phyloP scores from a whole-genome alignment of 2,888 invertebrate genomes.

The Erynnis tages region DNA sequence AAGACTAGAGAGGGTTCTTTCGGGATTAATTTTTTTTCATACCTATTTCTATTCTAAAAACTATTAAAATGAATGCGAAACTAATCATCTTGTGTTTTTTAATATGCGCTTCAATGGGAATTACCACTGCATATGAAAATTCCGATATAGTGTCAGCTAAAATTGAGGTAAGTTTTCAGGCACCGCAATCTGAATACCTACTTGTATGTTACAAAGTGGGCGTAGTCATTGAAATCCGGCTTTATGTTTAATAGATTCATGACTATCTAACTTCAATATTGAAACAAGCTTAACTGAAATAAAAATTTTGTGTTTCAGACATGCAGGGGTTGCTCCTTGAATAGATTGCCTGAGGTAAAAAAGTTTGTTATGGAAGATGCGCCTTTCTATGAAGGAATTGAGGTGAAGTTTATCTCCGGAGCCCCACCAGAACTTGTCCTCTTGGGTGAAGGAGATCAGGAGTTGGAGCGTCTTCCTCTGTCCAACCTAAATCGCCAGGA shows the following conservation, averaged over 20 bases:
- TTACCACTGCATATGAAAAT: slow-evolving; percentile 47
- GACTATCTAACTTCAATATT: no score
- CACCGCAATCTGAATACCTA: neutral
- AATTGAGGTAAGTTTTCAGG: slow-evolving; percentile 69
- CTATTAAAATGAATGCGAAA: slow-evolving; percentile 5
- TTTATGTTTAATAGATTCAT: no score
- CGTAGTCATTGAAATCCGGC: neutral
- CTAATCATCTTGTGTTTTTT: slow-evolving; percentile 32
- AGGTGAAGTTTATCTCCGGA: slow-evolving; percentile 85
- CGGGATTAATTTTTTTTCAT: no score
- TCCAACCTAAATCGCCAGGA: slow-evolving; percentile 80
- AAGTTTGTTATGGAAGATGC: slow-evolving; percentile 85
- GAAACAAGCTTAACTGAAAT: no score
- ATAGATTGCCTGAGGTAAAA: slow-evolving; percentile 84
- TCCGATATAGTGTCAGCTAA: slow-evolving; percentile 64
- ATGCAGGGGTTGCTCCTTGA: slow-evolving; percentile 85
- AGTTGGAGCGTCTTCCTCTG: slow-evolving; percentile 83
- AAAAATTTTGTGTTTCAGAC: slow-evolving; percentile 68
- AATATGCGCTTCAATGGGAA: slow-evolving; percentile 42
- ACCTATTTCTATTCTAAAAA: neutral
- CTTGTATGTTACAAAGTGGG: neutral
- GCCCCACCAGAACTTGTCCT: slow-evolving; percentile 84
- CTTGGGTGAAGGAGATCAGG: slow-evolving; percentile 77
- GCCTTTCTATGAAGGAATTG: slow-evolving; percentile 82
- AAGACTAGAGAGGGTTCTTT: no score